phyloP scores from a whole-genome alignment of 2,797 vertebrate species.

The Lacerta bilineata region DNA sequence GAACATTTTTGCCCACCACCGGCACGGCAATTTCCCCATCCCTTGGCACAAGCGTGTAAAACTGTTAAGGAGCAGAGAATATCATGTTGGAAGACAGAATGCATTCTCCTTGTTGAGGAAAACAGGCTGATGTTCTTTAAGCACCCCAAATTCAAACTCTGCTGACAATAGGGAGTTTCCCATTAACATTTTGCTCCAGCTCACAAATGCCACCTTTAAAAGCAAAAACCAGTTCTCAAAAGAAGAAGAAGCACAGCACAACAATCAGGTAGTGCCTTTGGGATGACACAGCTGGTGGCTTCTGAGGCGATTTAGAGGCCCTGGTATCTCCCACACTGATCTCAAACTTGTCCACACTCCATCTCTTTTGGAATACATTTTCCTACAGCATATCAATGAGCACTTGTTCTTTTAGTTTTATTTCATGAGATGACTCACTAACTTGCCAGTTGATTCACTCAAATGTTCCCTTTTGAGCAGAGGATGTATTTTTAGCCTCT shows the following conservation, averaged over 20 bases:
- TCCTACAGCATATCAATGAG: slow-evolving; percentile 61
- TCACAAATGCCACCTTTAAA: background rate
- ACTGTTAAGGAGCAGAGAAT: background rate
- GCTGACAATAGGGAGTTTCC: background rate
- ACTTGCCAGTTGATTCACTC: slow-evolving; percentile 57
- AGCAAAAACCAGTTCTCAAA: background rate
- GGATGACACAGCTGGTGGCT: background rate
- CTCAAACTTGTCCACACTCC: background rate
- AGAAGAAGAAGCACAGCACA: background rate
- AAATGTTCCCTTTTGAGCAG: slow-evolving; percentile 58
- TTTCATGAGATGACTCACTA: slow-evolving; percentile 59
- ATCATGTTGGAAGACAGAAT: background rate
- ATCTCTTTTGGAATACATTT: slow-evolving; percentile 57
- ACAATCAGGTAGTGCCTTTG: background rate
- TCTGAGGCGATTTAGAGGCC: background rate
- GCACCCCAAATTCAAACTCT: background rate
- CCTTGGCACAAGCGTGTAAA: background rate
- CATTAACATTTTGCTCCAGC: background rate
- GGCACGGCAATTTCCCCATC: background rate
- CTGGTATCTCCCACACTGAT: background rate
- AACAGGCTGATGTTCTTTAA: background rate
- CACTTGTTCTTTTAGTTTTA: slow-evolving; percentile 53
- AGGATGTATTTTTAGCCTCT: slow-evolving; percentile 62
- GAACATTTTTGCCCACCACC: background rate
- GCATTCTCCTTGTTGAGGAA: background rate